Base-by-base conservation (phyloP, 2,113 vertebrate genomes). In the Papio anubis region DNA sequence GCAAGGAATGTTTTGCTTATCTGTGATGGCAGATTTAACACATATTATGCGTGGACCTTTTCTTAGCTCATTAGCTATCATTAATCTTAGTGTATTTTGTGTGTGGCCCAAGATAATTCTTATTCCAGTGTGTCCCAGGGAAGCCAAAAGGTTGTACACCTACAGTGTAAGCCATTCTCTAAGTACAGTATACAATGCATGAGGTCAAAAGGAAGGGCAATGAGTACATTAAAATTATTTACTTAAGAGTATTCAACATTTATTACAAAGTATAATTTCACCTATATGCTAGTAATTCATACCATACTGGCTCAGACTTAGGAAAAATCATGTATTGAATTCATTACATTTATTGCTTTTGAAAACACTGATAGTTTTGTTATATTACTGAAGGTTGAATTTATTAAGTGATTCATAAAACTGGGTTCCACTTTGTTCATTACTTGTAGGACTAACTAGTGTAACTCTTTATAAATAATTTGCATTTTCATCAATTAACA, bases 241-340 rank as follows among this genome's bases (percentile, higher is more conserved):
- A 91, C 20, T 94, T 95, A 97, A 96, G 90, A 83, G 97, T 25
- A 94, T 64, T 89, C 55, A 79, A 76, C 86, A 35, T 88, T 97
- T 93, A 96, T 93, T 97, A 92, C 92, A 11, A 96, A 43, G 59
- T 97, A 96, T 64, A 95, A 76, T 52, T 95, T 84, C 61, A 97
- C 40, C 85, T 66, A 50, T 75, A 90, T 17, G 1, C 16, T 88
- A 48, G 2, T 92, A 96, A 40, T 87, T 93, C 72, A 95, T 10
- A 97, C 79, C 8, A 90, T 25, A 70, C 81, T 95, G 43, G 70
- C 40, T 68, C 70, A 66, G n/a, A 66, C 16, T 90, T 0, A 96
- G 78, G 40, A 84, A 59, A 3, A 87, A 93, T 66, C 48, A 52
- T 38, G 32, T 80, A 86, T 93, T 96, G 66, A 96, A 93, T 70